Evolutionary conservation across 2,113 vertebrate genomes (phyloP), one percentile per base, ranked within the genome.

Genomic region (Salvelinus alpinus): DNA sequence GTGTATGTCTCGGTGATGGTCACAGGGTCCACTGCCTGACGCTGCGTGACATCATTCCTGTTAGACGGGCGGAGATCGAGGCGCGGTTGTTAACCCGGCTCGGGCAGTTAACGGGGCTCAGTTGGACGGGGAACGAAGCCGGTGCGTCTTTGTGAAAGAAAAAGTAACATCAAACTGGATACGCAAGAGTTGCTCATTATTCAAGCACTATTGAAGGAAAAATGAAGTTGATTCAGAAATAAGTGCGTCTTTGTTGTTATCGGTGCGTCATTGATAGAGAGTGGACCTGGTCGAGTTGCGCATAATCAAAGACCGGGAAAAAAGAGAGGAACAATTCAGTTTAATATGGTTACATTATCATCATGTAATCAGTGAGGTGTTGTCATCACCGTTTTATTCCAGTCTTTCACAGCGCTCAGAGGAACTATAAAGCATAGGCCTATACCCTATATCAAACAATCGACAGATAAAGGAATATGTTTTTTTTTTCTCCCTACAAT

Each of bases 11-110:
- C 22, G 24, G 29, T 54, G 14, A 54, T 14, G 5, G 16, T 18
- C 51, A 18, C 38, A 54, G 51, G 51, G 12, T 54, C 51, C 13
- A 18, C 51, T 54, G 64, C 64, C 9, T 73, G 60, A 64, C 62
- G 72, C 29, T 73, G 72, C 31, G 72, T 73, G 72, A 73, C 72
- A 44, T 73, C 18, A 64, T 18, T 29, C 11, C 38, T 44, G 38
- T 44, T 44, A 11, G 38, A 44, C 3, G 14, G 51, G 51, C 51
- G 51, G 51, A 54, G 51, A 54, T 14, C 38, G 70, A 74, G 24
- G 60, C 60, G 60, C 38, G 44, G 60, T 38, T 64, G 66, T 74
- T 65, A 74, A 74, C n/a, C 25, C 29, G 66, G 66, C 31, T 27
- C 64, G 64, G 64, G 25, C 14, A 14, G 29, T 68, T 34, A 31